Evolutionary conservation across 2,888 invertebrate species (phyloP).

Genomic region (Pollenia angustigena): DNA sequence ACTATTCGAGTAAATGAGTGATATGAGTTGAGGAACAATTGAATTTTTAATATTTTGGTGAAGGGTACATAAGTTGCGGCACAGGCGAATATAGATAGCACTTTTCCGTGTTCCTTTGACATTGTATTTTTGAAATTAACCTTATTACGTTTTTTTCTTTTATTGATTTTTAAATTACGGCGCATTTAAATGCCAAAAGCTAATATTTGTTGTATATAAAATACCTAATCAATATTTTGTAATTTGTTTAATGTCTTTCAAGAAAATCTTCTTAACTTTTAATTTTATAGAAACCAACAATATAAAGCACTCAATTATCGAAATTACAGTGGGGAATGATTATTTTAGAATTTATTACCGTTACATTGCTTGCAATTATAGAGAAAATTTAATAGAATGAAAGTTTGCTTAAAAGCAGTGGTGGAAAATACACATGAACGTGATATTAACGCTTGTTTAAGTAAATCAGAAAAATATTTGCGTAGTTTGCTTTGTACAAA

Average conservation of each 20-base stretch:
- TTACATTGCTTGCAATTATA: neutral
- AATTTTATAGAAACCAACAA: too few species aligned
- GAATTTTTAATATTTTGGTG: too few species aligned
- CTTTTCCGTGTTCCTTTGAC: neutral
- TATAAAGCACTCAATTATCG: neutral
- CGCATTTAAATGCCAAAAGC: constrained; percentile 12
- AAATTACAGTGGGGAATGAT: neutral
- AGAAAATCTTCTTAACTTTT: constrained; percentile 2
- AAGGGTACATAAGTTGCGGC: too few species aligned
- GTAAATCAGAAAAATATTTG: too few species aligned
- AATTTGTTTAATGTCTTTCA: neutral
- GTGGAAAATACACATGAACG: too few species aligned
- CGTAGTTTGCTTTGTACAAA: too few species aligned
- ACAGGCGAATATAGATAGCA: too few species aligned
- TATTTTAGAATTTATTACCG: neutral
- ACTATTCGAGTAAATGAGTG: too few species aligned
- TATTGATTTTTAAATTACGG: constrained; percentile 36
- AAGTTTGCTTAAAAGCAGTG: too few species aligned
- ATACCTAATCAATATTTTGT: neutral
- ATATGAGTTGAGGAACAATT: too few species aligned
- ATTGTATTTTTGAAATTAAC: neutral
- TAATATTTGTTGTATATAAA: neutral
- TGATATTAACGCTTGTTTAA: too few species aligned
- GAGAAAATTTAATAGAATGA: neutral
- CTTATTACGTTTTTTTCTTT: neutral